phyloP scores from a whole-genome alignment of 2,113 vertebrate species.

The Tachysurus fulvidraco region DNA sequence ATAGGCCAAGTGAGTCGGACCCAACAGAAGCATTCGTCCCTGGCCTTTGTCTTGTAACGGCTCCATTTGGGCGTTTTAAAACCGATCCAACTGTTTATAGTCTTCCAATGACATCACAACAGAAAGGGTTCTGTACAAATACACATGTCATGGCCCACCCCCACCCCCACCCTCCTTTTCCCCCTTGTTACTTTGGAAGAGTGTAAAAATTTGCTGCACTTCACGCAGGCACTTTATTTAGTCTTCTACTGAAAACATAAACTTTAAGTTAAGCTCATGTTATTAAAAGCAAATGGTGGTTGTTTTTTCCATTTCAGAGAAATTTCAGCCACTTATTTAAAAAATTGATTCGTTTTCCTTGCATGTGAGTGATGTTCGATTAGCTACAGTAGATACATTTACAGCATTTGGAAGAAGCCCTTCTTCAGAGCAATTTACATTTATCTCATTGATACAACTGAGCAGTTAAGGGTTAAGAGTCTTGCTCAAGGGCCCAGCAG shows the following conservation, averaged over 20 bases:
- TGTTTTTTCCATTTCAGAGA: constrained; percentile 46
- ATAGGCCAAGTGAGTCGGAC: constrained; percentile 39
- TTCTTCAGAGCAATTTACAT: no score
- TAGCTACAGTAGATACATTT: no score
- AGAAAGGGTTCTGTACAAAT: constrained; percentile 64
- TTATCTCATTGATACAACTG: no score
- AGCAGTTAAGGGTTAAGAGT: no score
- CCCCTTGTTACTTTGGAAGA: constrained; percentile 57
- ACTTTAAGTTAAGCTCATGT: constrained; percentile 69
- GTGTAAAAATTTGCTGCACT: constrained; percentile 54
- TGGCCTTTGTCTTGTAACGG: constrained; percentile 53
- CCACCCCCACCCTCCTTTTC: background rate
- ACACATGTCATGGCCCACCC: constrained; percentile 56
- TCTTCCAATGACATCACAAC: constrained; percentile 69
- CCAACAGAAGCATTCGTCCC: constrained; percentile 28
- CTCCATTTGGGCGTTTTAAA: constrained; percentile 43
- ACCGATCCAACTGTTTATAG: constrained; percentile 67
- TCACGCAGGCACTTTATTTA: constrained; percentile 70
- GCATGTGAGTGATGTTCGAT: background rate
- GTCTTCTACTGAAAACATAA: constrained; percentile 68
- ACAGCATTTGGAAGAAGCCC: no score
- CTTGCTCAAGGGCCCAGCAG: no score
- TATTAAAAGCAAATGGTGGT: constrained; percentile 64
- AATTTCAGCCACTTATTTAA: background rate
- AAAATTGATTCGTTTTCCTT: background rate